Evolutionary conservation across 2,113 vertebrate species (phyloP).

Genomic region (Willisornis vidua): DNA sequence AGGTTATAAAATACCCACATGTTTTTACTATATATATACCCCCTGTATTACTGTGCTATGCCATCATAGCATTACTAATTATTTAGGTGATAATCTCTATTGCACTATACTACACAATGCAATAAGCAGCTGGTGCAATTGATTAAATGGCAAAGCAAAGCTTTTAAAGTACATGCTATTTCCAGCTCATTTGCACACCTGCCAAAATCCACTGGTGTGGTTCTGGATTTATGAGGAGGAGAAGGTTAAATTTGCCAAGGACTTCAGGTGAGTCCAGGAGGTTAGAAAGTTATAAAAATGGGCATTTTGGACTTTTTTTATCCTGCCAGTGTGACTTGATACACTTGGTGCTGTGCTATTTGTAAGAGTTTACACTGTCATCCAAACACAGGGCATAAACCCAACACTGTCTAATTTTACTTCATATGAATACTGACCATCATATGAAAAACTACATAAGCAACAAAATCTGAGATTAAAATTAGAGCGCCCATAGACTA

Average conservation of each 20-base stretch:
- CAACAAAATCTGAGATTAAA: neutral
- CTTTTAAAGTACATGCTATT: conserved; percentile 38
- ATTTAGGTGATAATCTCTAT: conserved; percentile 47
- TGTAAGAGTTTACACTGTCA: neutral
- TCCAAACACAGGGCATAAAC: neutral
- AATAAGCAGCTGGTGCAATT: conserved; percentile 32
- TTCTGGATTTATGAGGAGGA: neutral
- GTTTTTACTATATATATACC: conserved; percentile 45
- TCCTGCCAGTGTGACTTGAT: neutral
- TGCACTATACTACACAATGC: neutral
- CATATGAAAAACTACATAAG: neutral
- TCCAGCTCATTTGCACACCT: conserved; percentile 43
- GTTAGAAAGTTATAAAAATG: neutral
- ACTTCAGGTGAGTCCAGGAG: neutral
- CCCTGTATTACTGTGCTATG: neutral
- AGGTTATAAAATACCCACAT: conserved; percentile 26
- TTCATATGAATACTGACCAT: neutral
- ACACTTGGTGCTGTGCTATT: neutral
- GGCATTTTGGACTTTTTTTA: neutral
- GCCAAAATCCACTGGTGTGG: neutral
- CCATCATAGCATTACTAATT: conserved; percentile 32
- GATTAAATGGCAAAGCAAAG: conserved; percentile 47
- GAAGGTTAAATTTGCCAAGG: neutral
- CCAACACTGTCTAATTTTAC: neutral
- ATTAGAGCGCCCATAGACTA: neutral